phyloP scores from a whole-genome alignment of 2,888 invertebrate genomes.

The Xanthorhoe spadicearia region DNA sequence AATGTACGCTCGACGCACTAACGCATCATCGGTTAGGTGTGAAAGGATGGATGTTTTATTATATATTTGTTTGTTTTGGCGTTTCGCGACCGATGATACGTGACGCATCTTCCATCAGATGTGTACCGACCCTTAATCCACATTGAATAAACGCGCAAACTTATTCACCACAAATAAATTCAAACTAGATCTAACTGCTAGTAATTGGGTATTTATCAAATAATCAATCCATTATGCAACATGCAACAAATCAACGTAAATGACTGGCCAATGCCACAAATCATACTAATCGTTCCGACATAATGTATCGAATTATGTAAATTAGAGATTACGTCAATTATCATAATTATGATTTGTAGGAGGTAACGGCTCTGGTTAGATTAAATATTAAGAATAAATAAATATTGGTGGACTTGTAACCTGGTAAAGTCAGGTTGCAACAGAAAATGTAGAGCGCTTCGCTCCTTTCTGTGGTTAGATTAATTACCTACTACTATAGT shows the following conservation, averaged over 20 bases:
- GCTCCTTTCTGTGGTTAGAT: no score
- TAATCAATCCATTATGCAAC: slow-evolving; percentile 17
- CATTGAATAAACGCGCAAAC: no score
- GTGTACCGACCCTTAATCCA: no score
- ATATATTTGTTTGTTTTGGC: no score
- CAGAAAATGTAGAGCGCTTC: not conserved
- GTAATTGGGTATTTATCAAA: slow-evolving; percentile 17
- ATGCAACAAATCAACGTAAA: slow-evolving; percentile 38
- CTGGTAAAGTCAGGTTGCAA: not conserved
- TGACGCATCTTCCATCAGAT: no score
- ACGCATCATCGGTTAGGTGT: no score
- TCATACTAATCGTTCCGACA: slow-evolving; percentile 48
- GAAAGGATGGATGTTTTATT: no score
- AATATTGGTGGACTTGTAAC: not conserved
- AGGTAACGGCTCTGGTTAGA: not conserved
- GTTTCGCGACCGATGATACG: no score
- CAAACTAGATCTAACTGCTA: not conserved
- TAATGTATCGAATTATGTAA: slow-evolving; percentile 53
- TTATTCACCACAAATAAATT: no score
- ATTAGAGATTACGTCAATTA: slow-evolving; percentile 51
- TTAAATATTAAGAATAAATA: not conserved
- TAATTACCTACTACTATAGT: no score
- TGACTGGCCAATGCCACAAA: slow-evolving; percentile 42
- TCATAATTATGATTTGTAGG: slow-evolving; percentile 54
- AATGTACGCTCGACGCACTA: no score